Evolutionary conservation across 2,797 vertebrate species (phyloP), one percentile per base, ranked within the genome.

Genomic region (Tapera naevia): DNA sequence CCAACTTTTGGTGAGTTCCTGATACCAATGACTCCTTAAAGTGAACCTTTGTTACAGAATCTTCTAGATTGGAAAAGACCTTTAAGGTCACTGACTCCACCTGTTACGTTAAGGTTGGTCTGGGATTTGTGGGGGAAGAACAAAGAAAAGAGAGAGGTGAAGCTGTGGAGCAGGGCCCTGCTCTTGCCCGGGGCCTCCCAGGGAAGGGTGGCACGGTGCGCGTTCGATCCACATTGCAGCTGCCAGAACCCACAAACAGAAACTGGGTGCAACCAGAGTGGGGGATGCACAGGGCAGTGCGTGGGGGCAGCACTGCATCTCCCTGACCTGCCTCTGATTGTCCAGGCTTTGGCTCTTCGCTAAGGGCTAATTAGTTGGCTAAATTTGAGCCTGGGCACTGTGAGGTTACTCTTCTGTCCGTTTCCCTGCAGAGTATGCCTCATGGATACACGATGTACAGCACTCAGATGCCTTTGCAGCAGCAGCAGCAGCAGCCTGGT

Each of bases 381-480:
- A 15, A 66, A 13, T 10, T 24, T n/a, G 56, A 23, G 16, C 7
- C 3, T 1, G 10, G 58, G 53, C 7, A 2, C 37, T 16, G 35
- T 7, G 32, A n/a, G 25, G 56, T 66, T 10, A 16, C 64, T 56
- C 69, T 62, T 53, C 64, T 82, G 76, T 69, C n/a, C 13, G 17
- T 65, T 48, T 84, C 32, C 65, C 50, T 17, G 10, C 96, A 98
- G 98, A 81, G 95, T 50, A 57, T 98, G 93, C 93, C 97, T 33
- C 98, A 97, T 25, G 97, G 98, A 11, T 97, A 98, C 67, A 98
- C 98, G 1, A 97, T 97, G 97, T 98, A 97, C 9, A 94, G 98
- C 70, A 96, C 97, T 1, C 95, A 94, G 78, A 93, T 98, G 97
- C 93, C 98, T 39, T 32, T 97, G 91, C 98, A 95, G 78, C 90